Evolutionary conservation across 2,888 invertebrate genomes (phyloP), one percentile per base, ranked within the genome.

Genomic region (Eupithecia dodoneata): DNA sequence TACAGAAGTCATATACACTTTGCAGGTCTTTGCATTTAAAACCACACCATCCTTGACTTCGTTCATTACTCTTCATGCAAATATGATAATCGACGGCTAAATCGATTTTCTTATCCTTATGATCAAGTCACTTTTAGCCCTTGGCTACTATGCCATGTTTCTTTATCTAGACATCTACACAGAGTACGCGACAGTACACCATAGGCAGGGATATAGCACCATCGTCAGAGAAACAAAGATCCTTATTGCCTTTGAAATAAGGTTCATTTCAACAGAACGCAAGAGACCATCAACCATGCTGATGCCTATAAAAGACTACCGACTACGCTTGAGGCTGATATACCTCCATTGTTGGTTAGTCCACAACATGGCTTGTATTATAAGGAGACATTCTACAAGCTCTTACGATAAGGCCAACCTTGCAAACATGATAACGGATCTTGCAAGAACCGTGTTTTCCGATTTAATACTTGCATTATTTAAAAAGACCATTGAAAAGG

Each of bases 81-180:
- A 74, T 74, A 78, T 75, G 71, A 73, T 72, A 76, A 78, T 76
- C 73, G 67, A 73, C 59, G 72, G 44, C 59, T 44, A 75, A 76
- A 82, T 82, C 81, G 80, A 81, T 81, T 79, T 80, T 79, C 77
- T 79, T 81, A 81, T 80, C 79, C 75, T 75, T 74, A 79, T 70
- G 52, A 81, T 81, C 81, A 71, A 80, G 79, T 80, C 75, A 80
- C 77, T 72, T 18, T 47, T 15, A 71, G 77, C 81, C 80, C 73
- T 42, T 44, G 79, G 81, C 78, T 78, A 75, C 79, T 76, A 80
- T 76, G 70, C 73, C 85, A 82, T 85, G 85, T 84, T 81, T 79
- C 83, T 87, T 91, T 91, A 92, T 93, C 91, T 90, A 90, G 90
- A 90, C 89, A 92, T 92, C 91, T 91, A 91, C 91, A 91, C 83